Evolutionary conservation across 2,888 invertebrate genomes (phyloP).

Genomic region (Subacronicta megacephala): DNA sequence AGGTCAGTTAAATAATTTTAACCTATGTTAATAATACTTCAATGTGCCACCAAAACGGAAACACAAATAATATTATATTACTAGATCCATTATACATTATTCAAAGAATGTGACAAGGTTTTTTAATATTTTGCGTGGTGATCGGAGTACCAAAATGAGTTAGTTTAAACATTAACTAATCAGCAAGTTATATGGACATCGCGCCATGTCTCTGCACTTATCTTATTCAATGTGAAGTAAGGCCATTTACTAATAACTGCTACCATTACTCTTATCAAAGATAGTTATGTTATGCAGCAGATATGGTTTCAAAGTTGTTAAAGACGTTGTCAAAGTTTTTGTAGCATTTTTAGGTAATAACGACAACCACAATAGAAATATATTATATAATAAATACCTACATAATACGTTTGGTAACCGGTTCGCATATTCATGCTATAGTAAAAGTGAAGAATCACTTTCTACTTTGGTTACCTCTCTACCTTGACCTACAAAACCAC

Average conservation of each 20-base stretch:
- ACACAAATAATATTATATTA: slow-evolving; percentile 7
- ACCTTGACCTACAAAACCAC: slow-evolving; percentile 42
- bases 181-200: slow-evolving; percentile 48
- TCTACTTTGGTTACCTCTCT: slow-evolving; percentile 50
- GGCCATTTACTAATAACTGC: slow-evolving; percentile 44
- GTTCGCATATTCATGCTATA: slow-evolving; percentile 35
- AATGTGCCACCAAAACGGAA: slow-evolving; percentile 31
- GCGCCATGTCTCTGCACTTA: slow-evolving; percentile 42
- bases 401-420: slow-evolving; percentile 22
- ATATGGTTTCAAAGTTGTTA: background rate
- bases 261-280: slow-evolving; percentile 38
- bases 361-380: slow-evolving; percentile 25
- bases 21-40: slow-evolving; percentile 18
- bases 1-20: slow-evolving; percentile 45
- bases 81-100: background rate
- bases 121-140: background rate
- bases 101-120: slow-evolving; percentile 9
- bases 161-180: slow-evolving; percentile 21
- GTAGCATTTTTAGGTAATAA: slow-evolving; percentile 5
- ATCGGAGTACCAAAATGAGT: slow-evolving; percentile 3
- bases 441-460: slow-evolving; percentile 48
- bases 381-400: slow-evolving; percentile 7
- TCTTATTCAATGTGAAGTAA: slow-evolving; percentile 49
- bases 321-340: background rate
- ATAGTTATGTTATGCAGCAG: slow-evolving; percentile 6